Base-by-base conservation (phyloP, 1,140 invertebrate genomes). In the Zaprionus taronus region DNA sequence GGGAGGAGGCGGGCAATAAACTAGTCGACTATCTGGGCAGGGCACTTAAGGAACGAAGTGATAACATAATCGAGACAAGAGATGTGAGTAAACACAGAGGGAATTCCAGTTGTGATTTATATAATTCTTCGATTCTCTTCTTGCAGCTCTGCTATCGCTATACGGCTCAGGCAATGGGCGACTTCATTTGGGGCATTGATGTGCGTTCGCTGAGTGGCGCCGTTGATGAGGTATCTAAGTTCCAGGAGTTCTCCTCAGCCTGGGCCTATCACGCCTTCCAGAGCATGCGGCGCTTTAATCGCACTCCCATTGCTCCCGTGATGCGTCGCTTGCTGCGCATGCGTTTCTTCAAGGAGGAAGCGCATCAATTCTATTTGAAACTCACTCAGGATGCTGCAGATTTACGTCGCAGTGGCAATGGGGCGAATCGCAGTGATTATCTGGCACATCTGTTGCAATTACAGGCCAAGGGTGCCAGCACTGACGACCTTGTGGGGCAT, bases 401-500 rank as follows among this genome's bases (percentile, higher is more conserved):
- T 2, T 63, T 93, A 15, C 61, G 93, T n/a, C 80, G 61, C 28
- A 80, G 17, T 22, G 70, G 81, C 47, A 58, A 7, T 14, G 73
- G 73, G 0, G 58, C 74, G 0, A 75, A 82, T 14, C 86, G 92
- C 12, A 72, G 73, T 15, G 93, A 93, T 67, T 93, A 91, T 58
- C 57, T 93, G 4, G 74, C 93, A 4, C 79, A 93, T 47, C 24
- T 93, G 60, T 64, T 93, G n/a, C 79, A 93, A 47, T 72, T 86
- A 51, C 85, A 93, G 76, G 87, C 86, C 57, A 79, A 75, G 83
- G 93, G 93, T 65, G 93, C 94, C 22, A 92, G 91, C 1, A 93
- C 94, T 1, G 93, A 95, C 22, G 94, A 95, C 73, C 93, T 96
- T 9, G 92, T 95, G 22, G 93, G 94, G 0, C 93, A 94, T 86